phyloP scores from a whole-genome alignment of 1,140 invertebrate genomes.

The Pachypeltis micranthus region DNA sequence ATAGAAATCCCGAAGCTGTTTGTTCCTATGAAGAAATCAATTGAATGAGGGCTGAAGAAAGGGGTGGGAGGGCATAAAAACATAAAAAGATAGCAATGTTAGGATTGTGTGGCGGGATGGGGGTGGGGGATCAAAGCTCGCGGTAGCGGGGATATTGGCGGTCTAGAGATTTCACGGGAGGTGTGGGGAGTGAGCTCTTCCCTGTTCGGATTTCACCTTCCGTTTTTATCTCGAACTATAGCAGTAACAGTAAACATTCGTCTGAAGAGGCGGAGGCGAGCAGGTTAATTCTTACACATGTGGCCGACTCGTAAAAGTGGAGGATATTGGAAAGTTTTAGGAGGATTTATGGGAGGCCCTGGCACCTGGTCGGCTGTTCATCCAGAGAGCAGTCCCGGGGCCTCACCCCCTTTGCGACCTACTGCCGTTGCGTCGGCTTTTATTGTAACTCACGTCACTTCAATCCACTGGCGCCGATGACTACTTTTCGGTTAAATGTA shows the following conservation, averaged over 20 bases:
- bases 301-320: neutral
- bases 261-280: too few relatives aligned
- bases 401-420: too few relatives aligned
- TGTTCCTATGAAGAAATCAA: neutral
- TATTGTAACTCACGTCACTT: too few relatives aligned
- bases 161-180: too few relatives aligned
- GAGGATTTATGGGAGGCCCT: neutral
- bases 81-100: too few relatives aligned
- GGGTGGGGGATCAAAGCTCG: slow-evolving; percentile 1
- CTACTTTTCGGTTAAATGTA: too few relatives aligned
- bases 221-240: slow-evolving; percentile 6
- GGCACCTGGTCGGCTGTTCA: neutral
- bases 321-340: slow-evolving; percentile 6
- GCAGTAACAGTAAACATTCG: slow-evolving; percentile 2
- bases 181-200: too few relatives aligned
- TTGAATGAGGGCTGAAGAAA: neutral
- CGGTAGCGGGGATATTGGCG: neutral
- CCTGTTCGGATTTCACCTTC: too few relatives aligned
- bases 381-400: neutral
- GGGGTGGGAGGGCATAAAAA: neutral
- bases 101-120: neutral
- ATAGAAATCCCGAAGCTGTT: too few relatives aligned
- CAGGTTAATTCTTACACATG: slow-evolving; percentile 3
- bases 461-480: too few relatives aligned
- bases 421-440: too few relatives aligned